Evolutionary conservation across 1,140 invertebrate genomes (phyloP).

Genomic region (Drosophila sp.): DNA sequence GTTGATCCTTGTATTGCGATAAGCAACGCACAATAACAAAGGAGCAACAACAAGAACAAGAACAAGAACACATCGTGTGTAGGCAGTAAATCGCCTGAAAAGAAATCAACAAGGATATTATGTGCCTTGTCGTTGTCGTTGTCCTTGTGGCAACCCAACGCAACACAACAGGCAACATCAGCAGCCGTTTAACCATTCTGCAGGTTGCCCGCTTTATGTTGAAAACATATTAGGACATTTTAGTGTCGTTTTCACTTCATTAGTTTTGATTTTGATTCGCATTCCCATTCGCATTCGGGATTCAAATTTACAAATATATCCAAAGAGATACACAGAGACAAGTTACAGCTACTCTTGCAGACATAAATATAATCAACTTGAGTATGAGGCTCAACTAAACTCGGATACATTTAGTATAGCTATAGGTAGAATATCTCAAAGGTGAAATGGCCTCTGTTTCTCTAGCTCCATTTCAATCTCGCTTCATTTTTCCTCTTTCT

Average conservation of each 20-base stretch:
- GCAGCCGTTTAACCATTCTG: slow-evolving; percentile 54
- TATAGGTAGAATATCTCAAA: no score
- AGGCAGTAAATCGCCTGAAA: slow-evolving; percentile 82
- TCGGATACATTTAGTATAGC: no score
- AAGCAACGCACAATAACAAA: slow-evolving; percentile 65
- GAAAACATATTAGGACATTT: slow-evolving; percentile 79
- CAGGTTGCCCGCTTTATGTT: slow-evolving; percentile 57
- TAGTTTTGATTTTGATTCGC: slow-evolving; percentile 81
- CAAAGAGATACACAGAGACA: neutral
- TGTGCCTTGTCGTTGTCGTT: slow-evolving; percentile 36
- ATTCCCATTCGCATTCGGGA: slow-evolving; percentile 15
- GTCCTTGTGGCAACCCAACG: slow-evolving; percentile 28
- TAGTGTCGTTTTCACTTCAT: slow-evolving; percentile 84
- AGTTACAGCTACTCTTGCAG: neutral
- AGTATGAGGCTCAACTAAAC: neutral
- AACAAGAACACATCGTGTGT: slow-evolving; percentile 56
- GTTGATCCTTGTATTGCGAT: slow-evolving; percentile 63
- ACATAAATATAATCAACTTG: neutral
- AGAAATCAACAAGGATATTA: slow-evolving; percentile 83
- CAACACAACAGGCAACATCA: neutral
- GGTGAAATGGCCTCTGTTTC: no score
- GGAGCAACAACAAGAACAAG: slow-evolving; percentile 23
- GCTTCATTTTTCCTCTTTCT: no score
- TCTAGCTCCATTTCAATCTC: no score
- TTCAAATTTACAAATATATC: neutral